phyloP scores from a whole-genome alignment of 2,113 vertebrate species.

The Corythaeola cristata region DNA sequence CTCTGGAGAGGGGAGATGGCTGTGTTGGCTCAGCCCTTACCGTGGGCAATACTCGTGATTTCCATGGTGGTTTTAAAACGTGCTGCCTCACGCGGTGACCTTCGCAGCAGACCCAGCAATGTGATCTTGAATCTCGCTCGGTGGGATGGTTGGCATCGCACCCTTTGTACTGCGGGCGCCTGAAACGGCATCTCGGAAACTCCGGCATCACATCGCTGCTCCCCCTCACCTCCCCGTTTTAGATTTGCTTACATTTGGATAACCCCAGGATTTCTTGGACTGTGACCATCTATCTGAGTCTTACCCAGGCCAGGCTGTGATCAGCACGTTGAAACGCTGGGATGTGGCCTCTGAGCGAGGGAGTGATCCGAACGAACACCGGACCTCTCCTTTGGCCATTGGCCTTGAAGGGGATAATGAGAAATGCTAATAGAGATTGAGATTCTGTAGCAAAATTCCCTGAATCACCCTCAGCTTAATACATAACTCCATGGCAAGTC shows the following conservation, averaged over 20 bases:
- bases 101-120: not conserved
- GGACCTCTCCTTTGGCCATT: not conserved
- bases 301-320: not conserved
- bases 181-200: not conserved
- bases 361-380: rapidly evolving
- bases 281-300: rapidly evolving
- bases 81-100: rapidly evolving
- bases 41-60: too few species aligned
- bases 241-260: too few species aligned
- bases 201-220: rapidly evolving
- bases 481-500: not conserved
- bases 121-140: not conserved
- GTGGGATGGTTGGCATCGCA: not conserved
- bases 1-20: rapidly evolving
- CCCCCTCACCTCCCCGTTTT: not conserved
- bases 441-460: not conserved
- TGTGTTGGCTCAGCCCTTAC: rapidly evolving
- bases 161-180: rapidly evolving
- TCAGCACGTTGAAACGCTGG: rapidly evolving
- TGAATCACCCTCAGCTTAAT: not conserved
- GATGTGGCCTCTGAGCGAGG: not conserved
- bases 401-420: not conserved
- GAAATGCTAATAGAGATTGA: not conserved
- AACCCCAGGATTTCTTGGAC: too few species aligned
- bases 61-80: not conserved